phyloP scores from a whole-genome alignment of 2,797 vertebrate genomes.

The Phataginus tricuspis region DNA sequence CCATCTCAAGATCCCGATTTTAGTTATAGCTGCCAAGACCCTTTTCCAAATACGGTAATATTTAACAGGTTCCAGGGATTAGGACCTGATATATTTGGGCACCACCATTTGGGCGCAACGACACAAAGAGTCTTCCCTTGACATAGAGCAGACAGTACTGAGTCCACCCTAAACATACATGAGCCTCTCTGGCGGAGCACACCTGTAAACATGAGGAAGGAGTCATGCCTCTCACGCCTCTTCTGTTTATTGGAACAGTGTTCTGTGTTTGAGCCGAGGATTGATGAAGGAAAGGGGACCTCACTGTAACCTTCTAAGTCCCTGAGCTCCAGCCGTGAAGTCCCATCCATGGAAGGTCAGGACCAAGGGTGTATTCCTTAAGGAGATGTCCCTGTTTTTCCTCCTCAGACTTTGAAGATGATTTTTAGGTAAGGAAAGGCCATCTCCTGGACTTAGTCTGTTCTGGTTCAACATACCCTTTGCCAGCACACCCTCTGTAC shows the following conservation, averaged over 20 bases:
- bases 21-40: background rate
- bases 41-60: slow-evolving; percentile 2
- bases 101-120: background rate
- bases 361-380: background rate
- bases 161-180: background rate
- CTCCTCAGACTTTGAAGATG: background rate
- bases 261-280: background rate
- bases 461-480: background rate
- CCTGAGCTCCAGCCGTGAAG: background rate
- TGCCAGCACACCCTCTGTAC: background rate
- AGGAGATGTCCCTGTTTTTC: background rate
- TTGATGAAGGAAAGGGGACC: background rate
- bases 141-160: background rate
- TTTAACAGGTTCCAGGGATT: background rate
- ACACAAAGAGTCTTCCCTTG: background rate
- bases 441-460: background rate
- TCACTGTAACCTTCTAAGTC: background rate
- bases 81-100: background rate
- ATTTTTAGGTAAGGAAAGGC: background rate
- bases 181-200: background rate
- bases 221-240: background rate
- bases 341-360: background rate
- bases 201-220: background rate
- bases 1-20: background rate
- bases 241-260: background rate